Conservation (phyloP, 2,888 invertebrate genomes). For the Eulithis testata region DNA sequence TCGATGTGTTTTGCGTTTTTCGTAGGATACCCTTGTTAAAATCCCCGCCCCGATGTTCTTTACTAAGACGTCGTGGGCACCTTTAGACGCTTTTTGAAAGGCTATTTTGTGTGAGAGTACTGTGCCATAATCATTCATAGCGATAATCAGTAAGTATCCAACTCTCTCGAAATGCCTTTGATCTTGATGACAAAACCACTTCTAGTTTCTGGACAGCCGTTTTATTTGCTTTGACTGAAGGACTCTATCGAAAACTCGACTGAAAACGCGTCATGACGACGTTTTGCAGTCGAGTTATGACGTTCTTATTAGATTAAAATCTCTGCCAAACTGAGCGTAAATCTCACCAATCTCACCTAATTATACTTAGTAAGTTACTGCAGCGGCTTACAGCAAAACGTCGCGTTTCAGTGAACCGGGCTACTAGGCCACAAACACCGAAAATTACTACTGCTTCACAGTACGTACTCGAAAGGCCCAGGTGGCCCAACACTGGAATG, state of each 20-base stretch:
- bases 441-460: slow-evolving; percentile 60
- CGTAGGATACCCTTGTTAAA: too few relatives aligned
- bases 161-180: slow-evolving; percentile 25
- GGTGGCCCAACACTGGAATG: slow-evolving; percentile 65
- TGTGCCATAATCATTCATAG: too few relatives aligned
- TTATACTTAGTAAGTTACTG: too few relatives aligned
- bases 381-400: slow-evolving; percentile 22
- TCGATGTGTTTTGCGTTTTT: too few relatives aligned
- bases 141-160: slow-evolving; percentile 10
- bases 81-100: too few relatives aligned
- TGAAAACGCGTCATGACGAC: neutral
- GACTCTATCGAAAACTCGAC: neutral
- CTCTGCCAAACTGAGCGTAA: too few relatives aligned
- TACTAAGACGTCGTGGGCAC: too few relatives aligned
- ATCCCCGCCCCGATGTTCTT: too few relatives aligned
- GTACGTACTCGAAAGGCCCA: slow-evolving; percentile 60
- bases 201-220: slow-evolving; percentile 33
- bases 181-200: slow-evolving; percentile 40
- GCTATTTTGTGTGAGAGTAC: too few relatives aligned
- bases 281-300: neutral
- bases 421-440: slow-evolving; percentile 44
- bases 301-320: too few relatives aligned
- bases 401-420: slow-evolving; percentile 30
- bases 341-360: too few relatives aligned
- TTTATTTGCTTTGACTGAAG: slow-evolving; percentile 33